Percentiles rank a stretch among this genome's conserved stretches.
Conservation (phyloP, 2,113 vertebrate genomes). For the Notarius lentiginosus region DNA sequence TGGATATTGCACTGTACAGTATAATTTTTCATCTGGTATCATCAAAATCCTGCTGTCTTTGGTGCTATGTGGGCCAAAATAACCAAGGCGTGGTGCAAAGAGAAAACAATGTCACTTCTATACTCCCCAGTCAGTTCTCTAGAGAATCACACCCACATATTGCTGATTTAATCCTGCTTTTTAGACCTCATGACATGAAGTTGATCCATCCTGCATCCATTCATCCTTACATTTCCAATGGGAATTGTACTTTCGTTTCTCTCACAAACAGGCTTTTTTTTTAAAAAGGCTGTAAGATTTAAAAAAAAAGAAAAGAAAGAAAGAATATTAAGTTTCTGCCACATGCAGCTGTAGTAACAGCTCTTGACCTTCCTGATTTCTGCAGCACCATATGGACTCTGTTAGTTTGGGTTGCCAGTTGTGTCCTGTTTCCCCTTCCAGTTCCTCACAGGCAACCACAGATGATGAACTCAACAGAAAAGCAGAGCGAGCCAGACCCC, state of each 20-base stretch:
- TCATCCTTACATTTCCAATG: background rate
- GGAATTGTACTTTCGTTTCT: background rate
- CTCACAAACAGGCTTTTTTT: background rate
- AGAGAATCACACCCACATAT: background rate
- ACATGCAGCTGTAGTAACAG: slow-evolving; percentile 57
- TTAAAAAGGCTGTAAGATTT: background rate
- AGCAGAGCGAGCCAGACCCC: slow-evolving; percentile 3
- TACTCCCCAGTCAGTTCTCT: background rate
- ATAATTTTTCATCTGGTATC: background rate
- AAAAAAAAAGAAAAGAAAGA: too few species aligned
- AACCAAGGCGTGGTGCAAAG: slow-evolving; percentile 21
- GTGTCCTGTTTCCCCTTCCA: slow-evolving; percentile 40
- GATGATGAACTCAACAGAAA: slow-evolving; percentile 58
- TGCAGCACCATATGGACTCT: slow-evolving; percentile 49
- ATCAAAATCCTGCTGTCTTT: background rate
- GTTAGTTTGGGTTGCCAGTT: slow-evolving; percentile 51
- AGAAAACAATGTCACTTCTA: background rate
- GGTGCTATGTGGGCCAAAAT: background rate
- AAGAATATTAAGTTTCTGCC: slow-evolving; percentile 49
- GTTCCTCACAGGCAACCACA: slow-evolving; percentile 49
- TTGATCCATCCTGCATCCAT: background rate
- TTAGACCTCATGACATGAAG: background rate
- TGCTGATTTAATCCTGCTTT: background rate
- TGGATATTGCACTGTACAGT: background rate
- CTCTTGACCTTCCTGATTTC: slow-evolving; percentile 22